A percentile compares a stretch with the other conserved stretches of the same genome.
Evolutionary conservation across 2,113 vertebrate genomes (phyloP).

Genomic region (Antechinus stuartii): DNA sequence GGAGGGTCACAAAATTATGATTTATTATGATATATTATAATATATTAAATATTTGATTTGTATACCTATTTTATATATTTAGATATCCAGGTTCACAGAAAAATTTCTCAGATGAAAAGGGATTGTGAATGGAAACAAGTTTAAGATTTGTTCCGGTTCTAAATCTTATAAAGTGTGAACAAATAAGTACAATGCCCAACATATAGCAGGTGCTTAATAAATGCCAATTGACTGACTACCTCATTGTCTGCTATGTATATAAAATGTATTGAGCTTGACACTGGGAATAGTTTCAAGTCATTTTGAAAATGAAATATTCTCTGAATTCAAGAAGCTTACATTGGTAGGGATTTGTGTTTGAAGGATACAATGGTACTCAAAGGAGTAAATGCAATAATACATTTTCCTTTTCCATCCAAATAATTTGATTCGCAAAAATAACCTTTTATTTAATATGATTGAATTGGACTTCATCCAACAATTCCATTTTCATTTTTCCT

Average conservation of each 20-base stretch:
- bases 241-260: background rate
- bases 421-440: background rate
- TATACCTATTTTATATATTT: no score
- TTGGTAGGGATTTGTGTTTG: background rate
- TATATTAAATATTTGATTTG: no score
- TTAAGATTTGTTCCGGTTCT: background rate
- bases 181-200: background rate
- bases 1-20: no score
- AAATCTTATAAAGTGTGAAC: background rate
- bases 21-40: no score
- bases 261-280: background rate
- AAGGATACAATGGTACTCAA: background rate
- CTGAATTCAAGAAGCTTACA: background rate
- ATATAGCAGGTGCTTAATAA: background rate
- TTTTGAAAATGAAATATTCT: background rate
- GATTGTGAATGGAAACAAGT: no score
- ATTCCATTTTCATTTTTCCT: background rate
- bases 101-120: no score
- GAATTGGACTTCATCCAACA: background rate
- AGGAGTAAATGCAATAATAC: background rate
- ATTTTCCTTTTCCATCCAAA: conserved; percentile 11
- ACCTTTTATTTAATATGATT: background rate
- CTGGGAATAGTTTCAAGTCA: background rate
- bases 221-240: background rate
- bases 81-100: no score